Evolutionary conservation across 2,797 vertebrate species (phyloP).

Genomic region (Trematomus bernacchii): DNA sequence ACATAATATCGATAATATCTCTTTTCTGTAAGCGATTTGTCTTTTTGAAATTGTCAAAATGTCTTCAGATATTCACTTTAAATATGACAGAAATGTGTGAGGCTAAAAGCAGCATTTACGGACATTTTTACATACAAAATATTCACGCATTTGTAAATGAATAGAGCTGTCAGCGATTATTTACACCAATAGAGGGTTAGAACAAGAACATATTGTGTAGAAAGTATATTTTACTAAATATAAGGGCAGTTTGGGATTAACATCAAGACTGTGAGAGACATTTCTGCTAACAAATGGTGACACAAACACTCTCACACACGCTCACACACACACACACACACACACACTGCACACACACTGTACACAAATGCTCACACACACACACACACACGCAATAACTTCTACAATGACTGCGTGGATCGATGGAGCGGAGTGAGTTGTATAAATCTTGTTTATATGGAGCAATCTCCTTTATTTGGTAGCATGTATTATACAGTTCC

Average conservation of each 20-base stretch:
- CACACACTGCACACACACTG: too few species aligned
- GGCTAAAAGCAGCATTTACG: too few species aligned
- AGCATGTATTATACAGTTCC: slow-evolving; percentile 78
- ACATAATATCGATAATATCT: background rate
- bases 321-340: slow-evolving; percentile 19
- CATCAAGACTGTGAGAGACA: background rate
- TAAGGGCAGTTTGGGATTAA: background rate
- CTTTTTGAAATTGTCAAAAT: too few species aligned
- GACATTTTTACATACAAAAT: too few species aligned
- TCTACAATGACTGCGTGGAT: slow-evolving; percentile 68
- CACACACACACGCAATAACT: too few species aligned
- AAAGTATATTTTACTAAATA: background rate
- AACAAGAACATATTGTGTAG: background rate
- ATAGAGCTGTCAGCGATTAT: too few species aligned
- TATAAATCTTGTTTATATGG: slow-evolving; percentile 84
- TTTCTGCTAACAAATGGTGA: slow-evolving; percentile 18
- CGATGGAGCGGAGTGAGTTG: slow-evolving; percentile 76
- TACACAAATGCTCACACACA: too few species aligned
- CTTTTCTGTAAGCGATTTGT: too few species aligned
- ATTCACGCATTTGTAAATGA: too few species aligned
- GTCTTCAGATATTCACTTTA: too few species aligned
- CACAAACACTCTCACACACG: slow-evolving; percentile 31
- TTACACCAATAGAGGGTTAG: background rate
- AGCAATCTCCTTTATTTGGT: slow-evolving; percentile 79
- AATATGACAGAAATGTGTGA: too few species aligned